Evolutionary conservation across 2,888 invertebrate genomes (phyloP).

Genomic region (Steromphala cineraria): DNA sequence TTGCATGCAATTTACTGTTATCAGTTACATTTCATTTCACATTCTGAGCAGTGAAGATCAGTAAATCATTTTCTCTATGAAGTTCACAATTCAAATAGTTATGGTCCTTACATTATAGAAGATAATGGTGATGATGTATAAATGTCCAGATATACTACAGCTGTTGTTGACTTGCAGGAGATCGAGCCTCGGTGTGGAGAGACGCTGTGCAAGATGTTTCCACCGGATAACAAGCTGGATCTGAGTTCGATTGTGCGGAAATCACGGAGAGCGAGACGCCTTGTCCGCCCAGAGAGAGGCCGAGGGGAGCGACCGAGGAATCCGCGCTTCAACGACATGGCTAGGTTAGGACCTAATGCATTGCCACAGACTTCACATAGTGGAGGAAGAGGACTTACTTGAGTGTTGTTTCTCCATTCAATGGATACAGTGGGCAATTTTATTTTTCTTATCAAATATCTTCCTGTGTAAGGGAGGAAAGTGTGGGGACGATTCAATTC

Average conservation of each 20-base stretch:
- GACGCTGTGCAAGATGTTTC: conserved; percentile 93
- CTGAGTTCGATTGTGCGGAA: conserved; percentile 70
- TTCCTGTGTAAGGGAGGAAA: not conserved
- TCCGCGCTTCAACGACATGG: conserved; percentile 29
- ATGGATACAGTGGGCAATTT: not conserved
- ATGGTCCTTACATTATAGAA: no score
- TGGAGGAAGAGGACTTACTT: conserved; percentile 23
- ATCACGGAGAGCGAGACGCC: conserved; percentile 58
- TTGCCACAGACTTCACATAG: conserved; percentile 4
- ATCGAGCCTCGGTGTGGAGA: conserved; percentile 97
- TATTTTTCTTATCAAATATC: not conserved
- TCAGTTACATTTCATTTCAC: no score
- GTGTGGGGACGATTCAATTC: not conserved
- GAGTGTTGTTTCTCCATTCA: conserved; percentile 6
- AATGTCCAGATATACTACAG: not conserved
- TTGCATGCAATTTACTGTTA: no score
- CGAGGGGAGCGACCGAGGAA: conserved; percentile 26
- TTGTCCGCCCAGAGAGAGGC: conserved; percentile 30
- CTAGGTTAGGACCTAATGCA: conserved; percentile 42
- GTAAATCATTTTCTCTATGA: no score
- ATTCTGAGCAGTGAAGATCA: no score
- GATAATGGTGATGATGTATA: no score
- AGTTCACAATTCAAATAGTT: no score
- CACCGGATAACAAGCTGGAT: conserved; percentile 82
- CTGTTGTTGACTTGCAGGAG: conserved; percentile 81